phyloP scores from a whole-genome alignment of 2,888 invertebrate species.

The Tubulanus polymorphus region DNA sequence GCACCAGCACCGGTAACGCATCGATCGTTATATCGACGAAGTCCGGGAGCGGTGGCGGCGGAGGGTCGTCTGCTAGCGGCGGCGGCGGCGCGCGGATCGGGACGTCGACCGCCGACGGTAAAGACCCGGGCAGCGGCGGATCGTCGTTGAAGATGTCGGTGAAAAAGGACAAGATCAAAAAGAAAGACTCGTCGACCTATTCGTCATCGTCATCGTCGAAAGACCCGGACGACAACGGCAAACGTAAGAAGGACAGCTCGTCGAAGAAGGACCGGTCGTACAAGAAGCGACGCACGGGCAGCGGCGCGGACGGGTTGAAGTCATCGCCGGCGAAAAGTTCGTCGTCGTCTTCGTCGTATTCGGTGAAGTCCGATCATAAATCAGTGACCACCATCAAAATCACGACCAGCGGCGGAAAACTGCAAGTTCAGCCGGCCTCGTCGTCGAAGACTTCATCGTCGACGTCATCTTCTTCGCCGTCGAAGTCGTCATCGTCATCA shows the following conservation, averaged over 20 bases:
- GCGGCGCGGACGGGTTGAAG: not conserved
- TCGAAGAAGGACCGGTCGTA: not conserved
- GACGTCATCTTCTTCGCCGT: not conserved
- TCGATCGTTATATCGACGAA: constrained; percentile 1
- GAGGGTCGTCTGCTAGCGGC: not conserved
- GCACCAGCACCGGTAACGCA: not conserved
- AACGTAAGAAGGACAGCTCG: not conserved
- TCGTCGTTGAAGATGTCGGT: not conserved
- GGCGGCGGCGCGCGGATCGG: not conserved
- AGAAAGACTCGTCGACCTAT: too few species aligned
- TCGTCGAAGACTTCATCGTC: not conserved
- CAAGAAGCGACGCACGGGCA: not conserved
- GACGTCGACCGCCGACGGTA: too few species aligned
- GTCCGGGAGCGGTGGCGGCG: not conserved
- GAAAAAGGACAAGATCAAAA: not conserved
- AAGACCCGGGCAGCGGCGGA: too few species aligned
- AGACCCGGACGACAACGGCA: not conserved
- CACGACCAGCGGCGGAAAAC: constrained; percentile 26
- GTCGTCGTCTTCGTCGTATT: not conserved
- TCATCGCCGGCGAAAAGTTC: not conserved
- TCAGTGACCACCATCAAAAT: constrained; percentile 40
- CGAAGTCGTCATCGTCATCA: not conserved
- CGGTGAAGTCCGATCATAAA: constrained; percentile 21
- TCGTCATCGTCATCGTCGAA: too few species aligned
- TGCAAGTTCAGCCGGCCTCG: constrained; percentile 21